Percentiles rank a stretch among this genome's conserved stretches.
Conservation (phyloP, 2,888 invertebrate species). For the Troides oblongomaculatus region DNA sequence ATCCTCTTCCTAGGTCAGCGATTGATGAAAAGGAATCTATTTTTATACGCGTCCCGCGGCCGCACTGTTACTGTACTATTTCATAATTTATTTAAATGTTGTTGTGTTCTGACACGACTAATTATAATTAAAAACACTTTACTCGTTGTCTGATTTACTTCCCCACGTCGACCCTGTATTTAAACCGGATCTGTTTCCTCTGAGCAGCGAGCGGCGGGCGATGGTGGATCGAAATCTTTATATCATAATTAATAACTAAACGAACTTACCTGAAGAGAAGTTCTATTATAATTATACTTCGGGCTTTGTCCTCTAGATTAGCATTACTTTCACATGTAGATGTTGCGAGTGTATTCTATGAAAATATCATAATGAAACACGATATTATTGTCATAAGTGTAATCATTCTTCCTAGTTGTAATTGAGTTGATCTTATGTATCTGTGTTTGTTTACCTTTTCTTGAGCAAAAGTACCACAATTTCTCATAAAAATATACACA, state of each 20-base stretch:
- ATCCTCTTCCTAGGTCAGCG: constrained; percentile 64
- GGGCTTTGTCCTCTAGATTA: not conserved
- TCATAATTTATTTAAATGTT: constrained; percentile 55
- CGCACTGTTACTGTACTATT: constrained; percentile 30
- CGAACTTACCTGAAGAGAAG: not conserved
- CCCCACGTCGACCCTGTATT: not conserved
- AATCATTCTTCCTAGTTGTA: too few species aligned
- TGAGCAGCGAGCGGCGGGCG: not conserved
- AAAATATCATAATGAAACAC: too few species aligned
- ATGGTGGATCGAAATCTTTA: not conserved
- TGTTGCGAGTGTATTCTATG: too few species aligned
- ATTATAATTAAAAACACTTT: constrained; percentile 46
- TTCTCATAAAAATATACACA: too few species aligned
- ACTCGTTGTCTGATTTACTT: constrained; percentile 12
- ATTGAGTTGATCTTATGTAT: too few species aligned
- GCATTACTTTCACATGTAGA: not conserved
- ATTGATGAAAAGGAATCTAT: constrained; percentile 62
- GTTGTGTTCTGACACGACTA: constrained; percentile 62
- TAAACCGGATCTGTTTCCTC: not conserved
- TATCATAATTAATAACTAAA: too few species aligned
- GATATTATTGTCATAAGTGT: too few species aligned
- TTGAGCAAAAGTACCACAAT: too few species aligned
- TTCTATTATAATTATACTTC: not conserved
- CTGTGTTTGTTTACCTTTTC: too few species aligned
- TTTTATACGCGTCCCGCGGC: constrained; percentile 54